A percentile compares a stretch with the other conserved stretches of the same genome.
phyloP scores from a whole-genome alignment of 2,888 invertebrate species.

The Keiferia lycopersicella region DNA sequence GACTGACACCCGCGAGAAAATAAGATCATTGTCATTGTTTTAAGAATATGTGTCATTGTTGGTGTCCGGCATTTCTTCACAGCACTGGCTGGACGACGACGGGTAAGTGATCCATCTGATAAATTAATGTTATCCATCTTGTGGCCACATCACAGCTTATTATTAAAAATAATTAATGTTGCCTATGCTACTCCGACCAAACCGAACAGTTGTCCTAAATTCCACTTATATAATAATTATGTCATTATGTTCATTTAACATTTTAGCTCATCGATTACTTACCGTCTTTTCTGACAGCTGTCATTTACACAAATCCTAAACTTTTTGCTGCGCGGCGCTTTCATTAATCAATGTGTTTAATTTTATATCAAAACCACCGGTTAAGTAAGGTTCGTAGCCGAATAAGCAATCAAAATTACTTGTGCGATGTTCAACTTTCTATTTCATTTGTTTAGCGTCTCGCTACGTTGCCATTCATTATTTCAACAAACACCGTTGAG shows the following conservation, averaged over 20 bases:
- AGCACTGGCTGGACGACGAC: too few relatives aligned
- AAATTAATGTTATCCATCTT: background rate
- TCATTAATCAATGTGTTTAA: conserved; percentile 24
- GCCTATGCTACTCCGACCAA: background rate
- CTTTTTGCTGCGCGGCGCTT: conserved; percentile 10
- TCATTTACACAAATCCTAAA: conserved; percentile 23
- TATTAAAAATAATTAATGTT: conserved; percentile 4
- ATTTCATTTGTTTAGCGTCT: conserved; percentile 56
- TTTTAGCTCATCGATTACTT: conserved; percentile 18
- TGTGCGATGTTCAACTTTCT: conserved; percentile 52
- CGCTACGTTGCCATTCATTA: conserved; percentile 33
- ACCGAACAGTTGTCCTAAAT: background rate
- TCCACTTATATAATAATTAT: conserved; percentile 10
- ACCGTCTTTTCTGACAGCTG: conserved; percentile 25
- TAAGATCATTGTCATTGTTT: too few relatives aligned
- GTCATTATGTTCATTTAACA: conserved; percentile 12
- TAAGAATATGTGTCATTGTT: too few relatives aligned
- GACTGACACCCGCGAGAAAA: too few relatives aligned
- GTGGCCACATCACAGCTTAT: background rate
- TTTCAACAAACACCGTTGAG: conserved; percentile 35
- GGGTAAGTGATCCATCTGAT: too few relatives aligned
- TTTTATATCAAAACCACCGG: conserved; percentile 23
- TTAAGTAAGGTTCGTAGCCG: conserved; percentile 31
- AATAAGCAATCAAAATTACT: conserved; percentile 51
- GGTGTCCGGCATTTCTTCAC: too few relatives aligned